Conservation (phyloP, 2,797 vertebrate genomes). For the Staurois parvus region DNA sequence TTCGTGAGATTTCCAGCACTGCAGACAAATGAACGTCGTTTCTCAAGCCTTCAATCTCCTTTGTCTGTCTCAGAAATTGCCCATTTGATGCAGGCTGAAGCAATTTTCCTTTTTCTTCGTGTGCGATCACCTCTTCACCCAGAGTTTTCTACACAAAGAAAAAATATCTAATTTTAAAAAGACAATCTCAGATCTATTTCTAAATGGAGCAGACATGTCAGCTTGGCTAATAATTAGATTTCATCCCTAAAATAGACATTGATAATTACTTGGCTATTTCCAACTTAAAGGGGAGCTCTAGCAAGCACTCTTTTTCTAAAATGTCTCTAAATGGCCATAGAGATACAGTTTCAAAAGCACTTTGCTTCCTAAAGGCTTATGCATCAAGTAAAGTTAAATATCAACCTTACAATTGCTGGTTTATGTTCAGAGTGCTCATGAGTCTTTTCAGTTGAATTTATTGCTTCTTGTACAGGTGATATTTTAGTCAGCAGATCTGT, state of each 20-base stretch:
- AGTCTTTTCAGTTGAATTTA: too few species aligned
- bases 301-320: too few species aligned
- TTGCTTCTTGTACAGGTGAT: too few species aligned
- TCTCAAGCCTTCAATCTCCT: constrained; percentile 41
- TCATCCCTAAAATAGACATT: not conserved
- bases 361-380: too few species aligned
- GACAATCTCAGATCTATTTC: not conserved
- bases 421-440: too few species aligned
- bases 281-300: not conserved
- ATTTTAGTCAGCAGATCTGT: too few species aligned
- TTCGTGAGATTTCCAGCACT: constrained; percentile 19
- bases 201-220: not conserved
- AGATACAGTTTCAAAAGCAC: too few species aligned
- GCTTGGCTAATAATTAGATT: constrained; percentile 25
- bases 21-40: constrained; percentile 45
- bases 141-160: constrained; percentile 11
- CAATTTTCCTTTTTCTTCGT: constrained; percentile 36
- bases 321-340: too few species aligned
- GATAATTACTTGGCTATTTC: not conserved
- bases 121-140: constrained; percentile 46
- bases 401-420: too few species aligned
- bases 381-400: too few species aligned
- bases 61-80: constrained; percentile 34
- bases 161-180: not conserved
- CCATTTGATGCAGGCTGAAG: constrained; percentile 44